Conservation (phyloP, 2,888 invertebrate genomes). For the Blastobasis lacticolella region DNA sequence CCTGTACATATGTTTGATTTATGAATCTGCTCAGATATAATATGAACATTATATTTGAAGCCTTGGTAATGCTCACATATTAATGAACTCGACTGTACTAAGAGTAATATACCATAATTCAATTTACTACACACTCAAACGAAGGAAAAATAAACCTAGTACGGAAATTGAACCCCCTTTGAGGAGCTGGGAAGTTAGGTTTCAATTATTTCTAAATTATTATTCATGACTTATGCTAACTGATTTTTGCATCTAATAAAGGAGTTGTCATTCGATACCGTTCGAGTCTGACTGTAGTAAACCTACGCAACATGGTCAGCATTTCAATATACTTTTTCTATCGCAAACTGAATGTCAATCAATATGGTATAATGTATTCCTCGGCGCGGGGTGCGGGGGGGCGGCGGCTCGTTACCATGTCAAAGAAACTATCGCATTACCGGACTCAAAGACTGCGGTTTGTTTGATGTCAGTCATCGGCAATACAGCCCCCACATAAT, state of each 20-base stretch:
- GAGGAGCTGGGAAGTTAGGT: slow-evolving; percentile 16
- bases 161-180: too few species aligned
- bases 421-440: slow-evolving; percentile 70
- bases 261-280: too few species aligned
- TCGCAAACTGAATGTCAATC: slow-evolving; percentile 23
- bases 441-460: slow-evolving; percentile 60
- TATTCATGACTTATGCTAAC: slow-evolving; percentile 21
- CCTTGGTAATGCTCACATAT: too few species aligned
- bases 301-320: not conserved
- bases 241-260: too few species aligned
- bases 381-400: slow-evolving; percentile 48
- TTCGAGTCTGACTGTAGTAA: not conserved
- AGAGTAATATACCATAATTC: too few species aligned
- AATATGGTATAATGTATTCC: slow-evolving; percentile 54
- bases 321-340: not conserved
- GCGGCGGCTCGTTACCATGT: slow-evolving; percentile 65
- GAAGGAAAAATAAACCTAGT: too few species aligned
- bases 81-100: too few species aligned
- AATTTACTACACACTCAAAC: too few species aligned
- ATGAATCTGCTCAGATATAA: too few species aligned
- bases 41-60: too few species aligned
- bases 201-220: slow-evolving; percentile 26
- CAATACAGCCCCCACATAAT: slow-evolving; percentile 23
- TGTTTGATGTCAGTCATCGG: slow-evolving; percentile 55
- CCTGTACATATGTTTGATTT: too few species aligned